phyloP scores from a whole-genome alignment of 2,797 vertebrate genomes.

The Pygocentrus nattereri region DNA sequence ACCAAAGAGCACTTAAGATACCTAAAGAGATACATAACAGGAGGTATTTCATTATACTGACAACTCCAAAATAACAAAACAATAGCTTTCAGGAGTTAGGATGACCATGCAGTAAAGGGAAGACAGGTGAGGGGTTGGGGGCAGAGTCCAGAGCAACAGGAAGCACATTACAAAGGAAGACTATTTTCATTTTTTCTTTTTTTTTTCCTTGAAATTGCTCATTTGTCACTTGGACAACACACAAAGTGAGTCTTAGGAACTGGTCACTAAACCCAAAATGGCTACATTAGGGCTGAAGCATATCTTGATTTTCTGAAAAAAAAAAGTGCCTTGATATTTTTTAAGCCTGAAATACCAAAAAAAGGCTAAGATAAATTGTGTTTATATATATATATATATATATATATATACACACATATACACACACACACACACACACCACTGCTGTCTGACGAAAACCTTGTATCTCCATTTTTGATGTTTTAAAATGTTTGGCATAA shows the following conservation, averaged over 20 bases:
- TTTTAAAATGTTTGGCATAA: too few relatives aligned
- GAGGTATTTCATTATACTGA: slow-evolving; percentile 80
- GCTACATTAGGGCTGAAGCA: slow-evolving; percentile 83
- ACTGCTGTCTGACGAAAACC: too few relatives aligned
- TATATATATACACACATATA: not conserved
- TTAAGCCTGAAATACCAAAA: slow-evolving; percentile 79
- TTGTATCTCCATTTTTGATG: too few relatives aligned
- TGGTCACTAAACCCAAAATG: slow-evolving; percentile 77
- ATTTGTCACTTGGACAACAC: slow-evolving; percentile 64
- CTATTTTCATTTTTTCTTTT: slow-evolving; percentile 59
- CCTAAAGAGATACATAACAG: slow-evolving; percentile 69
- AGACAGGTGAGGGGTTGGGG: slow-evolving; percentile 69
- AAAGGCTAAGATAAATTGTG: slow-evolving; percentile 63
- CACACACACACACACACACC: not conserved
- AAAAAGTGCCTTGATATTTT: slow-evolving; percentile 74
- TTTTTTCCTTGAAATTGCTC: slow-evolving; percentile 29
- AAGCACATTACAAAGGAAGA: slow-evolving; percentile 83
- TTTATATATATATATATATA: slow-evolving; percentile 23
- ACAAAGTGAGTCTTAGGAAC: slow-evolving; percentile 64
- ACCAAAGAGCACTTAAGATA: slow-evolving; percentile 77
- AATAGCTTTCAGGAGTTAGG: slow-evolving; percentile 75
- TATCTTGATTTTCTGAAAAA: slow-evolving; percentile 76
- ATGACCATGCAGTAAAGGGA: slow-evolving; percentile 76
- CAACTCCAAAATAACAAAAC: slow-evolving; percentile 75
- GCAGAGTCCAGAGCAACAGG: slow-evolving; percentile 65